Base-by-base conservation (phyloP, 2,888 invertebrate genomes). In the Lymantria dispar region DNA sequence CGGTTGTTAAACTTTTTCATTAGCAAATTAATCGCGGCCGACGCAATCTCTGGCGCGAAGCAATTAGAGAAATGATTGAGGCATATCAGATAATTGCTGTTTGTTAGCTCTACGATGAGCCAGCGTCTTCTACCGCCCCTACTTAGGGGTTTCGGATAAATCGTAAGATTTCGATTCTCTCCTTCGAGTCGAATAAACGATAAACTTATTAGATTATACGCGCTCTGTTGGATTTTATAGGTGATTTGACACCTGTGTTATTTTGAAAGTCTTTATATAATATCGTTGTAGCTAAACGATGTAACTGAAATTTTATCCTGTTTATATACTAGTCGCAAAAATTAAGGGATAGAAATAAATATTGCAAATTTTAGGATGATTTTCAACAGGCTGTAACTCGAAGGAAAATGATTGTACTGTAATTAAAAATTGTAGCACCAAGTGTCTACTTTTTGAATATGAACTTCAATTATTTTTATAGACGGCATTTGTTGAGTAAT, bases 1-100 rank as follows among this genome's bases (percentile, higher is more conserved):
- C 41, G 49, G 48, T 47, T 53, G 48, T 58, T 51, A 50, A 59
- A 62, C 57, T 64, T 60, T 58, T 62, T 56, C 57, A 68, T 68
- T 62, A 58, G 44, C 45, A 45, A 52, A 59, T 60, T 57, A 54
- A 56, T 56, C 48, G n/a, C 46, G 49, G 46, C 39, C 46, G 45
- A 30, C 50, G 56, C 48, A 47, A 54, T 56, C 56, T 51, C 44
- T 49, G 38, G 41, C 45, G 50, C 50, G 15, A 50, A 56, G 52
- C 51, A 58, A 64, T 60, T 58, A 58, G 45, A 53, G 52, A 45
- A 53, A 50, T 54, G 50, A 43, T 60, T 46, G 38, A 54, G 49
- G 47, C 42, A 45, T 48, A 57, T 58, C 58, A 45, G 43, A 54
- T 67, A 56, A 51, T 56, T 52, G 46, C 15, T 59, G 55, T 54